phyloP scores from a whole-genome alignment of 1,140 invertebrate species.

The Agrypnia vestita region DNA sequence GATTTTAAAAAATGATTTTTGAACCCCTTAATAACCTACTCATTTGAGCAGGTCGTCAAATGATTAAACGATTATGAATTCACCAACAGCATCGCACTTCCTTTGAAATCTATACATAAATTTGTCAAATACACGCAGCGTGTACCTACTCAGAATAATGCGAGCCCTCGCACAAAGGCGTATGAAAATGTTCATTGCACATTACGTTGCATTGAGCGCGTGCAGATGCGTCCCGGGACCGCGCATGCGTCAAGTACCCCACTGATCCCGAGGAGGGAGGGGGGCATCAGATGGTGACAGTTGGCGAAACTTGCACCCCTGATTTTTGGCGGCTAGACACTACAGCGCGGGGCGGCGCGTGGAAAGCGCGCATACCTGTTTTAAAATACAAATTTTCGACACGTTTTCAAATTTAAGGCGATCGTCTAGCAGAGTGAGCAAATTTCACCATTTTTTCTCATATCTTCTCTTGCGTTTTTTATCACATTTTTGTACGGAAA shows the following conservation, averaged over 20 bases:
- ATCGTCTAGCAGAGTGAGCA: no score
- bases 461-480: no score
- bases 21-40: no score
- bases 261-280: not conserved
- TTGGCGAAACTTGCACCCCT: conserved; percentile 58
- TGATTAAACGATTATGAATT: no score
- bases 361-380: not conserved
- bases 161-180: conserved; percentile 10
- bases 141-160: not conserved
- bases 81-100: no score
- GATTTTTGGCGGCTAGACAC: conserved; percentile 48
- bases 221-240: conserved; percentile 34
- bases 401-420: no score
- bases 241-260: conserved; percentile 44
- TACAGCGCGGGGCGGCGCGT: conserved; percentile 39
- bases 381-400: no score
- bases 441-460: no score
- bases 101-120: conserved; percentile 1
- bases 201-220: conserved; percentile 45
- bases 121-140: not conserved
- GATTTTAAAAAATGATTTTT: no score
- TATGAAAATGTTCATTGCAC: conserved; percentile 37
- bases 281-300: conserved; percentile 55
- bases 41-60: no score
- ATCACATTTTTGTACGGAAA: no score